Percentiles rank a stretch among this genome's conserved stretches.
Conservation (phyloP, 2,888 invertebrate genomes). For the Elgonia sp. region DNA sequence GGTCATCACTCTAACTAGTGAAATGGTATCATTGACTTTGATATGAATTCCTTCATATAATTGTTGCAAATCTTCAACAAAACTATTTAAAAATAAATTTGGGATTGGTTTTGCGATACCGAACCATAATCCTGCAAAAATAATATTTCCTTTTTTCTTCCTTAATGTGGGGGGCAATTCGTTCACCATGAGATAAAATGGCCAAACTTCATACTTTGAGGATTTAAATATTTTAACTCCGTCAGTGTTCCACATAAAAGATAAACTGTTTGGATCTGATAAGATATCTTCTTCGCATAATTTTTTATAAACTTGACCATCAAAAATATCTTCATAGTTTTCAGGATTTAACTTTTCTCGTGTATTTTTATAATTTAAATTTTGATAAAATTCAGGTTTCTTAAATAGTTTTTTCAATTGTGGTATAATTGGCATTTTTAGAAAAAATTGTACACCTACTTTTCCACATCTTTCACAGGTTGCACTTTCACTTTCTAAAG, state of each 20-base stretch:
- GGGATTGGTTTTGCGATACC: background rate
- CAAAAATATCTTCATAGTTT: constrained; percentile 33
- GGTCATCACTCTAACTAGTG: constrained; percentile 13
- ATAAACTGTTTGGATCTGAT: background rate
- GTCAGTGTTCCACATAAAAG: constrained; percentile 19
- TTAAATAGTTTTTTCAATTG: background rate
- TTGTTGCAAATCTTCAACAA: constrained; percentile 18
- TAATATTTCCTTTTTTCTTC: constrained; percentile 31
- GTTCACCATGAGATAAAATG: background rate
- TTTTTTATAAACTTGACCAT: constrained; percentile 18
- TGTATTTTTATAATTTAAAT: background rate
- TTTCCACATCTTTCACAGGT: background rate
- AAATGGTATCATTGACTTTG: background rate
- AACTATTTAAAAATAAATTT: constrained; percentile 51
- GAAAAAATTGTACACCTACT: background rate
- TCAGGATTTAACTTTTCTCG: background rate
- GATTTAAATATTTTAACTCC: constrained; percentile 33
- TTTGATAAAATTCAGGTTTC: background rate
- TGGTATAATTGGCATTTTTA: background rate
- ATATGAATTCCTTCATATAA: constrained; percentile 46
- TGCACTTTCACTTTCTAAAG: background rate
- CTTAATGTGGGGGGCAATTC: constrained; percentile 4
- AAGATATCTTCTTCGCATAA: constrained; percentile 10
- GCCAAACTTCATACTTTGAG: constrained; percentile 12
- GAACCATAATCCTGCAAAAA: constrained; percentile 43